Evolutionary conservation across 2,113 vertebrate species (phyloP).

Genomic region (Silurus meridionalis): DNA sequence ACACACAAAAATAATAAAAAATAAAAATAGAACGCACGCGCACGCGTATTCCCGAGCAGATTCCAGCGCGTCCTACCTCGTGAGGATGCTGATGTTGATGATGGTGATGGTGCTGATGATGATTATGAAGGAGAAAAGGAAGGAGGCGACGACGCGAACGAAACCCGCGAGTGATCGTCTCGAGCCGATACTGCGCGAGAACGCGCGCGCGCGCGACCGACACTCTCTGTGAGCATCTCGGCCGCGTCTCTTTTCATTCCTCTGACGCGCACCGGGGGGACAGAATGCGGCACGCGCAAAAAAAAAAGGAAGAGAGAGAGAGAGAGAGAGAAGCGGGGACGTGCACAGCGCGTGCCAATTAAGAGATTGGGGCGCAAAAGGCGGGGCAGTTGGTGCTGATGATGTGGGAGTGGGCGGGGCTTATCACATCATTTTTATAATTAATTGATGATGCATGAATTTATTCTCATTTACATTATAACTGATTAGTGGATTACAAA

Average conservation of each 20-base stretch:
- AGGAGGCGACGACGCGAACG: background rate
- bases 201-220: slow-evolving; percentile 17
- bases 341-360: background rate
- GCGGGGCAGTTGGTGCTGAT: too few relatives aligned
- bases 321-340: background rate
- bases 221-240: slow-evolving; percentile 1
- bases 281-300: slow-evolving; percentile 16
- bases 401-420: too few relatives aligned
- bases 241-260: background rate
- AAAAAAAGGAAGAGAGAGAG: background rate
- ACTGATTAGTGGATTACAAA: slow-evolving; percentile 47
- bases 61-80: slow-evolving; percentile 1
- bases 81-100: background rate
- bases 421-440: too few relatives aligned
- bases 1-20: background rate
- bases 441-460: background rate
- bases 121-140: background rate
- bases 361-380: background rate
- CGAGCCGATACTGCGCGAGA: background rate
- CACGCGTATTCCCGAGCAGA: too few relatives aligned
- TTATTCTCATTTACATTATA: too few relatives aligned
- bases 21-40: background rate
- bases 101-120: background rate
- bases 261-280: slow-evolving; percentile 2
- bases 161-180: background rate